Evolutionary conservation across 1,140 invertebrate genomes (phyloP).

Genomic region (Marisa cornuarietis): DNA sequence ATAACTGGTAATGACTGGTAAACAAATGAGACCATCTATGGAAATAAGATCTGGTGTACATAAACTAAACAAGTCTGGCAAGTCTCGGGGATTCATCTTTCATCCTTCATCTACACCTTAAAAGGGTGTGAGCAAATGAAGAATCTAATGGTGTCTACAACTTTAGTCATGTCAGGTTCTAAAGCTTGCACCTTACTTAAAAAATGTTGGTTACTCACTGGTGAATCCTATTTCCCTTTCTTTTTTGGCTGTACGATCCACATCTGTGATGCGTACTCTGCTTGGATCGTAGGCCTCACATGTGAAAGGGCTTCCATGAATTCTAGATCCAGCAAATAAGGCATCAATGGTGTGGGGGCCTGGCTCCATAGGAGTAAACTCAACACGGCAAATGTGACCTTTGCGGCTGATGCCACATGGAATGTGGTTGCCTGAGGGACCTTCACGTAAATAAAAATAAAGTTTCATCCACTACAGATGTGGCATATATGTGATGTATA

Average conservation of each 20-base stretch:
- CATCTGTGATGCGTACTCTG: conserved; percentile 80
- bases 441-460: conserved; percentile 51
- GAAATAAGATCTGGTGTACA: background rate
- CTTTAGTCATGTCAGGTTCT: no score
- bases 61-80: no score
- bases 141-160: no score
- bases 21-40: background rate
- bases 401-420: conserved; percentile 65
- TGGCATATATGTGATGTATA: background rate
- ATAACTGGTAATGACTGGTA: background rate
- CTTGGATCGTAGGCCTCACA: conserved; percentile 88
- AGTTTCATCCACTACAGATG: background rate
- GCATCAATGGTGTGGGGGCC: conserved; percentile 72
- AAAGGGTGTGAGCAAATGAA: no score
- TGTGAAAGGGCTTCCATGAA: conserved; percentile 74
- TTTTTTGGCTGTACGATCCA: conserved; percentile 79
- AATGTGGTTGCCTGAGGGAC: conserved; percentile 72
- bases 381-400: conserved; percentile 78
- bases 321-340: conserved; percentile 64
- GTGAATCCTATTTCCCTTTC: conserved; percentile 84
- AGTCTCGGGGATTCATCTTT: no score
- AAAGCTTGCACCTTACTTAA: no score
- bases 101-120: no score
- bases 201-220: conserved; percentile 66
- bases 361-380: conserved; percentile 90